These are phyloP conservation scores for Cerceris rybyensis DNA, from an alignment of 2,888 invertebrate species.

Conservation along the genomic window DNA sequence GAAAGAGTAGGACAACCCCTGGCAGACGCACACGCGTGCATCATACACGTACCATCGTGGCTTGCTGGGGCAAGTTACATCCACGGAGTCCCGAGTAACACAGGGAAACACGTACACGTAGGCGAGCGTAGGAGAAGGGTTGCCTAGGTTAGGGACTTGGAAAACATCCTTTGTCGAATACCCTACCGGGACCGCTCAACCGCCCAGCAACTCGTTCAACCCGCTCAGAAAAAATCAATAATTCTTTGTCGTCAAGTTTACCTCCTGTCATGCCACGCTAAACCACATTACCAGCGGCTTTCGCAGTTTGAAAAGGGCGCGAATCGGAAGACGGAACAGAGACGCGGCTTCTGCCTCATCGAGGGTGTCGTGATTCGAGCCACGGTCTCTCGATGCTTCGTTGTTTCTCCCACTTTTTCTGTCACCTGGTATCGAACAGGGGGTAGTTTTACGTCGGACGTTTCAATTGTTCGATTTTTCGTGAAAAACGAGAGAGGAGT, in stretches of 20 bases:
- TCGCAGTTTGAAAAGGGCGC: slow-evolving; percentile 61
- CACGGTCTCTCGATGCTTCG: not conserved
- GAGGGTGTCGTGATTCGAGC: not conserved
- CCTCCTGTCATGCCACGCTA: slow-evolving; percentile 77
- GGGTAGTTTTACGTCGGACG: too few relatives aligned
- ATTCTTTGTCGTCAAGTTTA: slow-evolving; percentile 81
- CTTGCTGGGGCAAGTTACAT: slow-evolving; percentile 55
- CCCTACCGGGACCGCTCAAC: slow-evolving; percentile 80
- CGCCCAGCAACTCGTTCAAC: slow-evolving; percentile 79
- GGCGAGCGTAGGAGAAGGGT: slow-evolving; percentile 77
- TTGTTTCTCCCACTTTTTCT: not conserved
- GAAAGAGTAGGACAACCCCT: slow-evolving; percentile 59
- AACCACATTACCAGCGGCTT: slow-evolving; percentile 73
- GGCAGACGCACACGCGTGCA: slow-evolving; percentile 18
- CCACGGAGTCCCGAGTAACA: slow-evolving; percentile 57
- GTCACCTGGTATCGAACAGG: too few relatives aligned
- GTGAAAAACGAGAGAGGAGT: too few relatives aligned
- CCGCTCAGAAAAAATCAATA: slow-evolving; percentile 80
- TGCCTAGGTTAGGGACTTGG: slow-evolving; percentile 81
- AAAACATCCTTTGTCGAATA: slow-evolving; percentile 82
- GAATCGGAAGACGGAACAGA: slow-evolving; percentile 51
- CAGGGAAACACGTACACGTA: slow-evolving; percentile 64
- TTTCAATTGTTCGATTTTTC: too few relatives aligned
- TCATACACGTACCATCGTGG: slow-evolving; percentile 23
- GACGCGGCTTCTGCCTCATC: not conserved